Evolutionary conservation across 2,888 invertebrate genomes (phyloP), one percentile per base, ranked within the genome.

Genomic region (Hirtodrosophila cameraria): DNA sequence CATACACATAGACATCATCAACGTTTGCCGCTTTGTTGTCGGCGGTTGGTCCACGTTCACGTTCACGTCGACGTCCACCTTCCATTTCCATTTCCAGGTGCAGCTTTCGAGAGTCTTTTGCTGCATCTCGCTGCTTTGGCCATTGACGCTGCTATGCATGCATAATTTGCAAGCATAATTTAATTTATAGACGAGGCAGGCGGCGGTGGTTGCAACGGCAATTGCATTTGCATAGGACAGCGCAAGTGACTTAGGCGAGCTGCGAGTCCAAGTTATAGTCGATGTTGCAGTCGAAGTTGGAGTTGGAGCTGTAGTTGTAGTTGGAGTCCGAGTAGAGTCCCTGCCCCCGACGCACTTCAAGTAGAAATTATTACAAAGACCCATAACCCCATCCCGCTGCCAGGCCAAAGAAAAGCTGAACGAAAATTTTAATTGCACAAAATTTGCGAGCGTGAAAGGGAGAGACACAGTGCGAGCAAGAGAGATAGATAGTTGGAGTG

Each of bases 141-240:
- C 68, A 82, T 85, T 82, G 78, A 86, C 86, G 87, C 84, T 86
- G 85, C 78, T 78, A 86, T 89, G 89, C 88, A 89, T 89, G 89
- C 88, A 89, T 89, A 89, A 89, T 89, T 89, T 84, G 78, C 89
- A 86, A 80, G 88, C 89, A 89, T 89, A 89, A 89, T 89, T 89
- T 88, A 89, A 89, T 89, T 89, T 89, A 89, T 89, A 88, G 87
- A 88, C 81, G 82, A 83, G 75, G 64, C 43, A 52, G 31, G 27
- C 12, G 30, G 30, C 20, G 42, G 50, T 31, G 49, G 31, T 38
- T 15, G 30, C 48, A 48, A 33, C 59, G 49, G 53, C 73, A 60
- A 76, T 81, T 83, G 81, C 86, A 82, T 82, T 82, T 82, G 82
- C 82, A 82, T 82, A 86, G 80, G 82, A 82, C 82, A 82, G 82